Base-by-base conservation (phyloP, 2,113 vertebrate species). In the Hyla sarda region DNA sequence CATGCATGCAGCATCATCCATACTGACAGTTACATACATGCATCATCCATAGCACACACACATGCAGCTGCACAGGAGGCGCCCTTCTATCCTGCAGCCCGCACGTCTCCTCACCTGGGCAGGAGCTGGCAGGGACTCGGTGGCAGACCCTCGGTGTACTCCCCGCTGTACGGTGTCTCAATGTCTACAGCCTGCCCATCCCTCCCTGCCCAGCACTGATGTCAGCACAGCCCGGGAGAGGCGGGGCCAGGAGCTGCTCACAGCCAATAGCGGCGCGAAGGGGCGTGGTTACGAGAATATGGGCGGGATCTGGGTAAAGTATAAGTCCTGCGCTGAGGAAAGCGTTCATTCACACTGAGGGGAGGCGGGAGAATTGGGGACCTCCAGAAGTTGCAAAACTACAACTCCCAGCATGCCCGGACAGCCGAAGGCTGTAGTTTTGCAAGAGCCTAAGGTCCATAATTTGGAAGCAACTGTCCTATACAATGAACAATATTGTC, bases 171-270 rank as follows among this genome's bases (percentile, higher is more conserved):
- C 80, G 25, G 41, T 65, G 65, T 74, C 82, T 52, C n/a, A n/a
- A 21, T n/a, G 30, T 23, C 30, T 77, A 19, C 72, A 28, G 82
- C 58, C 73, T 50, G 41, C 60, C 73, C 41, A 32, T 23, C 37
- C 58, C 32, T 17, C 73, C 73, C 83, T 67, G 83, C 84, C 84
- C 84, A 78, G 74, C 60, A 47, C 84, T 85, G 84, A 85, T 85
- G 84, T 85, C 84, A 79, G 75, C 84, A 37, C 47, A 37, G 45
- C 19, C 82, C 17, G 45, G 74, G 73, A 78, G 45, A 17, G 83
- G 74, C 56, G 34, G 56, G 21, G 45, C 2, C 6, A 16, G 6
- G 9, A 19, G 16, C 19, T n/a, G 28, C 17, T 25, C 62, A 1
- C 62, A 67, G 56, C 56, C 79, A 67, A 34, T 71, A 8, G 65